phyloP scores from a whole-genome alignment of 1,140 invertebrate species.

The Eulimnadia texana region DNA sequence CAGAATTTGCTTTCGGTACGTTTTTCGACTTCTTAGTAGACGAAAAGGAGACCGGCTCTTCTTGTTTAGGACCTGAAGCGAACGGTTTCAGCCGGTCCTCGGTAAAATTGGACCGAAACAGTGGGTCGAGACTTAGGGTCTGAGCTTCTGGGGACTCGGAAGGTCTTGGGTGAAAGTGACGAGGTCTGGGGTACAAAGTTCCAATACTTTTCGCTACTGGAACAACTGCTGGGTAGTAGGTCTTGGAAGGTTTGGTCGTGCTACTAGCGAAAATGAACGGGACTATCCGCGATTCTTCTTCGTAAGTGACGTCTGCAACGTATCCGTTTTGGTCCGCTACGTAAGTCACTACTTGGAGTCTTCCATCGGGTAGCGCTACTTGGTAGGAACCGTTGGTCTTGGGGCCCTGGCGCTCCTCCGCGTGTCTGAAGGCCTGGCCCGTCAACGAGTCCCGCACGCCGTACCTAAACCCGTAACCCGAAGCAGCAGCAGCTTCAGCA shows the following conservation, averaged over 20 bases:
- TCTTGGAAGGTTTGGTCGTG: too few species aligned
- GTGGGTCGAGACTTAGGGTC: not conserved
- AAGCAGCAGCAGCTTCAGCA: not conserved
- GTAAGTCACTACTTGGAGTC: slow-evolving; percentile 17
- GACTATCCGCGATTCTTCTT: not conserved
- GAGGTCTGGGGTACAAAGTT: not conserved
- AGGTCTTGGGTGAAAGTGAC: not conserved
- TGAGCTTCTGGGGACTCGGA: not conserved
- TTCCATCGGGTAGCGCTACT: slow-evolving; percentile 19
- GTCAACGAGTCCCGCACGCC: not conserved
- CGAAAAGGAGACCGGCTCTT: not conserved
- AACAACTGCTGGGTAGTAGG: not conserved
- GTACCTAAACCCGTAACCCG: not conserved
- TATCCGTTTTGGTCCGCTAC: slow-evolving; percentile 24
- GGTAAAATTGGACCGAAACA: not conserved
- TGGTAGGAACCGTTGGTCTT: slow-evolving; percentile 30
- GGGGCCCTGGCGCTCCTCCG: slow-evolving; percentile 36
- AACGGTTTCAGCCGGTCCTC: not conserved
- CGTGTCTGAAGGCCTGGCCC: not conserved
- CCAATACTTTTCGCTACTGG: too few species aligned
- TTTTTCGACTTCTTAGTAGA: not conserved
- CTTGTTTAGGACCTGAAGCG: too few species aligned
- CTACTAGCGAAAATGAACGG: too few species aligned
- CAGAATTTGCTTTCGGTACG: not conserved
- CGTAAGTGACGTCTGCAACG: slow-evolving; percentile 15